These are phyloP conservation scores for mouse (Mus musculus) DNA, from an alignment of 2,113 vertebrate genomes.

Conservation along the genomic window GRCm39 chr4:107432501-107433000, in stretches of 20 bases:
- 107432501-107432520: not conserved
- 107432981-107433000: not conserved
- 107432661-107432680: not conserved
- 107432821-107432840: no score
- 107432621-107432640: not conserved
- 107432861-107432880: no score
- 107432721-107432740: not conserved
- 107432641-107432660: not conserved
- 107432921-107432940: not conserved
- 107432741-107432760: not conserved
- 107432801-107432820: accelerated
- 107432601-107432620: not conserved
- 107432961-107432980: not conserved
- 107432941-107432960: not conserved
- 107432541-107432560: not conserved
- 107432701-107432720: not conserved
- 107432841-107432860: no score
- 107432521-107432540: not conserved
- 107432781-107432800: not conserved
- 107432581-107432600: not conserved
- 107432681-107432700: not conserved
- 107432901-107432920: not conserved
- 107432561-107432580: not conserved
- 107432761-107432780: not conserved
- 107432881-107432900: no score